Evolutionary conservation across 2,113 vertebrate species (phyloP).

Genomic region (Bos indicus): DNA sequence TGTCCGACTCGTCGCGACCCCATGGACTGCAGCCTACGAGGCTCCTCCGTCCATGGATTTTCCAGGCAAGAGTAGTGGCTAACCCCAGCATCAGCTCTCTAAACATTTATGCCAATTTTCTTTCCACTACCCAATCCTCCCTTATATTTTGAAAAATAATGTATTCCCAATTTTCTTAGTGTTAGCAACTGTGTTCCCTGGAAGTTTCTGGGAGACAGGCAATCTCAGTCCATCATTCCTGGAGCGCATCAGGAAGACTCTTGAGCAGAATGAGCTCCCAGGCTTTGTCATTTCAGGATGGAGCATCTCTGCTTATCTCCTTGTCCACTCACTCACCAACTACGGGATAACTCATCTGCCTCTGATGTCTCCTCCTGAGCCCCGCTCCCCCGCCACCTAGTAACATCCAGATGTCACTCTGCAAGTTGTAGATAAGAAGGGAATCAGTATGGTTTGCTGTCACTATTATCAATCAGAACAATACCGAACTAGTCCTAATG

Average conservation of each 20-base stretch:
- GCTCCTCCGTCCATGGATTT: no score
- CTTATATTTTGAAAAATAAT: not conserved
- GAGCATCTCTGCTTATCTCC: not conserved
- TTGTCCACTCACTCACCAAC: no score
- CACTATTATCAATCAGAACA: rapidly evolving
- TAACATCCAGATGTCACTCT: not conserved
- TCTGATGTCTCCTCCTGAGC: rapidly evolving
- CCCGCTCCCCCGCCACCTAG: rapidly evolving
- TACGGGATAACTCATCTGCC: rapidly evolving
- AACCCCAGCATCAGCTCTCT: not conserved
- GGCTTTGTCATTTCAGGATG: not conserved
- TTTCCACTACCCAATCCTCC: not conserved
- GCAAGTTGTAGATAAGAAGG: not conserved
- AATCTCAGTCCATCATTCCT: rapidly evolving
- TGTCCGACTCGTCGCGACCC: no score
- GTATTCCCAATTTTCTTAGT: not conserved
- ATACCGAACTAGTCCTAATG: rapidly evolving
- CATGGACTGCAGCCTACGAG: no score
- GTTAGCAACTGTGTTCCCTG: rapidly evolving
- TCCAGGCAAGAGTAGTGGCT: no score
- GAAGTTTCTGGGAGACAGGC: not conserved
- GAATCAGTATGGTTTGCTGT: not conserved
- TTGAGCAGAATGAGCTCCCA: not conserved
- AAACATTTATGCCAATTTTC: not conserved
- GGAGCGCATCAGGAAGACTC: not conserved